These are phyloP conservation scores for Narcine bancroftii DNA, from an alignment of 2,113 vertebrate species.

Conservation along the genomic window DNA sequence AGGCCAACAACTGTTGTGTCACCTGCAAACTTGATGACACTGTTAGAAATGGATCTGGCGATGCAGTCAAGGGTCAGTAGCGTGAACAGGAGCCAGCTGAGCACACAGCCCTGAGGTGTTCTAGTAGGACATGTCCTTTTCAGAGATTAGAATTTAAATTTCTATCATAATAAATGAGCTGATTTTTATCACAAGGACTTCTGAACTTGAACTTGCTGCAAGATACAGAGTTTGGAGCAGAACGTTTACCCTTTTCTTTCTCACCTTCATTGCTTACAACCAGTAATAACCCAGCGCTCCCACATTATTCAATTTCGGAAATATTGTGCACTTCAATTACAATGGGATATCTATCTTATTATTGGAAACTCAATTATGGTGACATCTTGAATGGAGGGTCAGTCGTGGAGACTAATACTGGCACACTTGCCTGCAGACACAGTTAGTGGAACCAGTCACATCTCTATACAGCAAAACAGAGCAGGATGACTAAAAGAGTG, in stretches of 20 bases:
- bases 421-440: neutral
- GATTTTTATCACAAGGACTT: neutral
- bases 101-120: too few species aligned
- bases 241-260: neutral
- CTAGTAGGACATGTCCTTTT: too few species aligned
- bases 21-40: too few species aligned
- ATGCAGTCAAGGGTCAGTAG: too few species aligned
- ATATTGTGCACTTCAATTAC: constrained; percentile 30
- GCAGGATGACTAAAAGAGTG: constrained; percentile 1
- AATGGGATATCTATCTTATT: constrained; percentile 36
- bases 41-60: too few species aligned
- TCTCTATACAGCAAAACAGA: constrained; percentile 4
- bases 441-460: neutral
- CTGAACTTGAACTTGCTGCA: neutral
- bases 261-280: neutral
- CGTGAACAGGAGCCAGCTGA: too few species aligned
- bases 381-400: neutral
- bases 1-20: too few species aligned
- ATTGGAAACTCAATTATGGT: constrained; percentile 36
- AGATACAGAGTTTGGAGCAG: neutral
- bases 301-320: constrained; percentile 23
- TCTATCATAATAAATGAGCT: neutral
- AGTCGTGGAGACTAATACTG: constrained; percentile 12
- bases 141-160: neutral
- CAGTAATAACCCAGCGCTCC: constrained; percentile 9